These are phyloP conservation scores for Corythaixoides concolor DNA, from an alignment of 2,113 vertebrate species.

Conservation along the genomic window DNA sequence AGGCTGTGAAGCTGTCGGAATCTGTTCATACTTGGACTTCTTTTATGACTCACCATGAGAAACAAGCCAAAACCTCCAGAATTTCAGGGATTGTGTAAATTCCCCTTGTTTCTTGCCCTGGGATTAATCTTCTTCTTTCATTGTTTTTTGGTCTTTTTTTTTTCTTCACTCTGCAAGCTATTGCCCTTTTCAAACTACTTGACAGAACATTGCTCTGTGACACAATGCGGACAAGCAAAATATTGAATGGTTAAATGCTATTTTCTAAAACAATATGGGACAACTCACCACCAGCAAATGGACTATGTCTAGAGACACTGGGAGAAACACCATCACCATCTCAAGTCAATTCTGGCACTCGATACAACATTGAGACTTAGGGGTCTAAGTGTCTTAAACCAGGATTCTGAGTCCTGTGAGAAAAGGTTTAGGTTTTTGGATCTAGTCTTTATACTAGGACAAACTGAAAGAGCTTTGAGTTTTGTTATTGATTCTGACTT, in stretches of 20 bases:
- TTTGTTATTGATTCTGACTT: conserved; percentile 30
- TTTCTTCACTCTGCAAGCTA: background rate
- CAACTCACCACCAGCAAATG: background rate
- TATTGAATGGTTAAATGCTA: background rate
- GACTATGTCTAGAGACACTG: background rate
- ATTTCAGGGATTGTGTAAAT: background rate
- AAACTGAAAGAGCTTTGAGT: background rate
- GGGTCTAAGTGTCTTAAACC: background rate
- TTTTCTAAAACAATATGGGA: background rate
- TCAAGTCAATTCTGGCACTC: background rate
- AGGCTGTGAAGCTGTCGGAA: background rate
- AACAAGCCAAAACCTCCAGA: background rate
- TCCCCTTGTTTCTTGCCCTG: background rate
- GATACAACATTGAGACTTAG: background rate
- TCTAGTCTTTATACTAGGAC: background rate
- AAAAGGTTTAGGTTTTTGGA: background rate
- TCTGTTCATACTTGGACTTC: background rate
- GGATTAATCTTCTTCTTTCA: background rate
- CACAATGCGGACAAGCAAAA: background rate
- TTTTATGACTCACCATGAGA: background rate
- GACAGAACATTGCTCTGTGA: background rate
- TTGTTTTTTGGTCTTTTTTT: background rate
- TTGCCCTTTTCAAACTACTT: conserved; percentile 52
- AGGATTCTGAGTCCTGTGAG: background rate
- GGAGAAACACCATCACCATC: background rate